Evolutionary conservation across 2,113 vertebrate genomes (phyloP).

Genomic region (Carassius gibelio): DNA sequence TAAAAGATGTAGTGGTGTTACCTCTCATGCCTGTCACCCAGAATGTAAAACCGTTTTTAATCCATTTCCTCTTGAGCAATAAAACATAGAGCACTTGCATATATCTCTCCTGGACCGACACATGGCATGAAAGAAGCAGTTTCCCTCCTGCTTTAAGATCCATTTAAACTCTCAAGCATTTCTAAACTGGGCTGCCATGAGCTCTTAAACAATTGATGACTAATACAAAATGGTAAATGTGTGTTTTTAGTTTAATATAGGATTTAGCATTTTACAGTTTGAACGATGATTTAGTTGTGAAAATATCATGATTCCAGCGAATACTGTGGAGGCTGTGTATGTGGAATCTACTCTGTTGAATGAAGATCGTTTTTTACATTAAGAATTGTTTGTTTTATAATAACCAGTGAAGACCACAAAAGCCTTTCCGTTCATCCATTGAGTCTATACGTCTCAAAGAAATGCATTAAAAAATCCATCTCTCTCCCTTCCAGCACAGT

Average conservation of each 20-base stretch:
- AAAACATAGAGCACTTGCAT: neutral
- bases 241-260: neutral
- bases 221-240: constrained; percentile 16
- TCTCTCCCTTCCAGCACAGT: neutral
- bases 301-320: constrained; percentile 34
- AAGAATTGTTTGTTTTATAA: neutral
- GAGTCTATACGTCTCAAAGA: neutral
- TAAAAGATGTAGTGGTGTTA: neutral
- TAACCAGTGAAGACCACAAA: neutral
- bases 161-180: constrained; percentile 18
- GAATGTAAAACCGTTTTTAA: constrained; percentile 23
- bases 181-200: constrained; percentile 15
- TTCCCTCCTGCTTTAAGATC: constrained; percentile 32
- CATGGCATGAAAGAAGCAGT: constrained; percentile 12
- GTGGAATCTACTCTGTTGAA: constrained; percentile 23
- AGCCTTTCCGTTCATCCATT: constrained; percentile 9
- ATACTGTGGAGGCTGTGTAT: constrained; percentile 18
- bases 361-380: neutral
- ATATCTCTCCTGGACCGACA: neutral
- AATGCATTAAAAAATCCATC: neutral
- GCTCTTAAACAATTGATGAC: constrained; percentile 23
- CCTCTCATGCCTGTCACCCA: constrained; percentile 14
- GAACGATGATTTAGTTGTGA: constrained; percentile 13
- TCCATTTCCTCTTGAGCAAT: constrained; percentile 26
- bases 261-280: constrained; percentile 28